Percentiles rank a stretch among this genome's conserved stretches.
Evolutionary conservation across 2,113 vertebrate genomes (phyloP).

Genomic region (Malurus elegans): DNA sequence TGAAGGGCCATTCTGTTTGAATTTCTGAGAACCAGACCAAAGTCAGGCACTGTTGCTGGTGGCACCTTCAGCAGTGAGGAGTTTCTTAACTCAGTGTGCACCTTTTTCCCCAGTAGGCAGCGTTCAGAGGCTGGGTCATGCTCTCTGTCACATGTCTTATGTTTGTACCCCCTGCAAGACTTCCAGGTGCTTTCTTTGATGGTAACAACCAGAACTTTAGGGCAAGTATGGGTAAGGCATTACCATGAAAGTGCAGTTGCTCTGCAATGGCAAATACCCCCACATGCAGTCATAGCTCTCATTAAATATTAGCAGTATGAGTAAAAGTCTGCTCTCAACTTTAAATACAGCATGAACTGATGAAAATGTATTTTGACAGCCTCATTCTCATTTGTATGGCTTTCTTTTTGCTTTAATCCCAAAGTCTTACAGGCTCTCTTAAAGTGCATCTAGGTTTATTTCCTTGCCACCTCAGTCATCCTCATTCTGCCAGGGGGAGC

Average conservation of each 20-base stretch:
- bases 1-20: neutral
- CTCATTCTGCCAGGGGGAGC: neutral
- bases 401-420: neutral
- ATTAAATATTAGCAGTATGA: neutral
- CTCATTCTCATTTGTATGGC: neutral
- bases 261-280: neutral
- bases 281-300: neutral
- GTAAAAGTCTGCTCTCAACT: neutral
- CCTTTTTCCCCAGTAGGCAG: rapidly evolving
- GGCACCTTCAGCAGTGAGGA: neutral
- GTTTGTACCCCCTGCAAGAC: neutral
- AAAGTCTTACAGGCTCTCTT: neutral
- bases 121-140: rapidly evolving
- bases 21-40: neutral
- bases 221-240: neutral
- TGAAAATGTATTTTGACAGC: neutral
- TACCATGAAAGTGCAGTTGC: neutral
- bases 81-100: neutral
- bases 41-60: neutral
- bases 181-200: neutral
- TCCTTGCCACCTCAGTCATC: neutral
- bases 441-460: neutral
- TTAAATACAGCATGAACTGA: neutral
- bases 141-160: rapidly evolving
- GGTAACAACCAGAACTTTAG: neutral